Evolutionary conservation across 2,888 invertebrate species (phyloP).

Genomic region (Melieria picta): DNA sequence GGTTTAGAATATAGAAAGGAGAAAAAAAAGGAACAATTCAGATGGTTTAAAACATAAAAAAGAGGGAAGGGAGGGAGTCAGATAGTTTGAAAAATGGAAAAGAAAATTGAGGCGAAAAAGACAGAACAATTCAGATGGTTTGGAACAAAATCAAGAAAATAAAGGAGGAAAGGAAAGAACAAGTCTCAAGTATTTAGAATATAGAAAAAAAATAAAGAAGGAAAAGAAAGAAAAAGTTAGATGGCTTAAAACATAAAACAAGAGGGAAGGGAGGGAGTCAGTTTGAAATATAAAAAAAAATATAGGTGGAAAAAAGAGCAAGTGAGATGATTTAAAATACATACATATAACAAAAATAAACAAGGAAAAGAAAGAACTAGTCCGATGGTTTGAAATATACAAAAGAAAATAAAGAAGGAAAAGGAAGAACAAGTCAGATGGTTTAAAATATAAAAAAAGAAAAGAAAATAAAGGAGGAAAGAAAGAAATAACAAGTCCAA

Average conservation of each 20-base stretch:
- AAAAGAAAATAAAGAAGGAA: background rate
- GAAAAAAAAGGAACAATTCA: background rate
- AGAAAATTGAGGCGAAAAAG: background rate
- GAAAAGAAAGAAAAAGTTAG: background rate
- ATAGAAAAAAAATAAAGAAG: background rate
- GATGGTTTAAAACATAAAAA: background rate
- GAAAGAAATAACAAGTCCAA: background rate
- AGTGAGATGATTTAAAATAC: background rate
- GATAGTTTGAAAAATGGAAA: background rate
- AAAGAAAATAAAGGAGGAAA: background rate
- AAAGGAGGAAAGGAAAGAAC: background rate
- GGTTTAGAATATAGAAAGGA: background rate
- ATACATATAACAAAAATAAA: background rate
- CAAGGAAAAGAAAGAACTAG: background rate
- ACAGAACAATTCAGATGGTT: background rate
- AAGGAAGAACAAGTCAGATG: background rate
- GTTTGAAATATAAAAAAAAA: no score
- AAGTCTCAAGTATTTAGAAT: background rate
- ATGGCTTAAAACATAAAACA: background rate
- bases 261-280: background rate
- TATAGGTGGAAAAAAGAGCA: background rate
- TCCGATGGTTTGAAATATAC: background rate
- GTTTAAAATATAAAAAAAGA: background rate
- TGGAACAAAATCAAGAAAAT: background rate
- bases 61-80: background rate